A percentile compares a stretch with the other conserved stretches of the same genome.
phyloP scores from a whole-genome alignment of 2,797 vertebrate genomes.

The Anableps anableps region DNA sequence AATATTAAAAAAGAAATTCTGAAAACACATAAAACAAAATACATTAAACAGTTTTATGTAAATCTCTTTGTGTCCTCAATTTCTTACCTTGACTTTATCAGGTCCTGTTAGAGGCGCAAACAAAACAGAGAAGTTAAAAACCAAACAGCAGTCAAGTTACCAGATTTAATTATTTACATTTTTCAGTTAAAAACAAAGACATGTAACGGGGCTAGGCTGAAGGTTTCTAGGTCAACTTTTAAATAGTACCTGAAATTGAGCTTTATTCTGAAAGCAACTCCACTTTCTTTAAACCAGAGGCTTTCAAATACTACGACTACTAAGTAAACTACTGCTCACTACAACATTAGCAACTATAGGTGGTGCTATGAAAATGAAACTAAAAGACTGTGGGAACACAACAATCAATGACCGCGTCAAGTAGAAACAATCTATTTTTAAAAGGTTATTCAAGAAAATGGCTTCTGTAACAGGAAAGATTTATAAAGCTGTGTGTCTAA shows the following conservation, averaged over 20 bases:
- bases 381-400: neutral
- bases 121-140: slow-evolving; percentile 63
- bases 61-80: slow-evolving; percentile 16
- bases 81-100: slow-evolving; percentile 84
- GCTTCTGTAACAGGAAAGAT: neutral
- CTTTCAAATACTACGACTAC: neutral
- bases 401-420: neutral
- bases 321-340: neutral
- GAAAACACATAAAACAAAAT: too few relatives aligned
- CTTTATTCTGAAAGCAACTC: neutral
- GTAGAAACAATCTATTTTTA: neutral
- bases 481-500: neutral
- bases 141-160: slow-evolving; percentile 17
- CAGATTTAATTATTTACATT: slow-evolving; percentile 1
- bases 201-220: slow-evolving; percentile 12
- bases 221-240: slow-evolving; percentile 10
- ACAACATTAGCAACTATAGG: neutral
- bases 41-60: slow-evolving; percentile 3
- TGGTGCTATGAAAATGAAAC: neutral
- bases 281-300: neutral
- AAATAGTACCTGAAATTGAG: neutral
- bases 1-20: neutral
- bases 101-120: slow-evolving; percentile 75
- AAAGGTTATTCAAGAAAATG: neutral
- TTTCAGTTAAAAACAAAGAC: slow-evolving; percentile 30